These are phyloP conservation scores for Anthopleura xanthogrammica DNA, from an alignment of 92 coral and sea anemone genomes.

Conservation along the genomic window DNA sequence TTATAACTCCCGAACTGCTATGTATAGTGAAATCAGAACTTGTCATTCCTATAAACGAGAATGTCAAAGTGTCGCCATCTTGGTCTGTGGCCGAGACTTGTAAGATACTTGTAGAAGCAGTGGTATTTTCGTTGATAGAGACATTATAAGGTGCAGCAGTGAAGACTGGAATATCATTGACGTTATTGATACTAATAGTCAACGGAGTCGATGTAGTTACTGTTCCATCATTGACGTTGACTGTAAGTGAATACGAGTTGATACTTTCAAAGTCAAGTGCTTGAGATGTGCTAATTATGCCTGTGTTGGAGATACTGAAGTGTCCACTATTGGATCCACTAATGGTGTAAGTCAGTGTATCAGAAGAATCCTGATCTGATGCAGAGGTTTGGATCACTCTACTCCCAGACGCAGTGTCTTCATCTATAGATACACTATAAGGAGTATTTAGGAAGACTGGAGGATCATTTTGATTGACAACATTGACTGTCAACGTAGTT, in stretches of 20 bases:
- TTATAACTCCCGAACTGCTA: slow-evolving; percentile 48
- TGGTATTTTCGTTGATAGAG: slow-evolving; percentile 39
- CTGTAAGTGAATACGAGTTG: slow-evolving; percentile 58
- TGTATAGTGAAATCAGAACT: slow-evolving; percentile 56
- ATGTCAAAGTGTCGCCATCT: slow-evolving; percentile 40
- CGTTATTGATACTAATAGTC: slow-evolving; percentile 41
- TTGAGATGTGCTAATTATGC: slow-evolving; percentile 42
- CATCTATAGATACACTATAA: slow-evolving; percentile 46
- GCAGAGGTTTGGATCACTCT: slow-evolving; percentile 54
- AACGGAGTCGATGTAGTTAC: slow-evolving; percentile 39
- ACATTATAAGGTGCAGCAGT: slow-evolving; percentile 36
- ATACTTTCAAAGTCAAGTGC: slow-evolving; percentile 54
- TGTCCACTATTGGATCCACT: slow-evolving; percentile 46
- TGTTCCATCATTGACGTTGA: slow-evolving; percentile 58
- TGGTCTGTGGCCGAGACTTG: slow-evolving; percentile 58
- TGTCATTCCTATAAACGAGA: slow-evolving; percentile 51
- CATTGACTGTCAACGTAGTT: slow-evolving; percentile 43
- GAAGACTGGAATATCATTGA: slow-evolving; percentile 53
- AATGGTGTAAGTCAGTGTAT: slow-evolving; percentile 46
- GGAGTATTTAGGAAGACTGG: slow-evolving; percentile 59
- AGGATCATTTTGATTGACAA: slow-evolving; percentile 49
- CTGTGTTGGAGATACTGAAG: slow-evolving; percentile 52
- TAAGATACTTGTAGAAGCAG: slow-evolving; percentile 40
- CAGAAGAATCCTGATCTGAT: slow-evolving; percentile 46
- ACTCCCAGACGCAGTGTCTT: slow-evolving; percentile 55